Percentiles rank a stretch among this genome's conserved stretches.
phyloP scores from a whole-genome alignment of 2,797 vertebrate genomes.

The Novumbra hubbsi region DNA sequence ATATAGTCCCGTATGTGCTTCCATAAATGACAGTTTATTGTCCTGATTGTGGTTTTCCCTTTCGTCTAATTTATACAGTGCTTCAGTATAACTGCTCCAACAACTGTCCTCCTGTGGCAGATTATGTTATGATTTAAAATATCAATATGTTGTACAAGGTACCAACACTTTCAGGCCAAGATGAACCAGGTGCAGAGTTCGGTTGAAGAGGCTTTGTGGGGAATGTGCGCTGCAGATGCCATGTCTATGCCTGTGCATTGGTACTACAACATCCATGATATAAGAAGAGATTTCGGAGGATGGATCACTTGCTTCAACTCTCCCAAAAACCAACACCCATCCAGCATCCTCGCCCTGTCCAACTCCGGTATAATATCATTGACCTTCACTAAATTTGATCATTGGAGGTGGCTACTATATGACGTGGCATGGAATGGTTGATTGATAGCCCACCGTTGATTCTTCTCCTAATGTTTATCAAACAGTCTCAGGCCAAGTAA shows the following conservation, averaged over 20 bases:
- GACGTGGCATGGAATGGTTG: neutral
- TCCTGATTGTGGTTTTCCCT: neutral
- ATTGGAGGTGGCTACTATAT: neutral
- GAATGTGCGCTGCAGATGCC: conserved; percentile 62
- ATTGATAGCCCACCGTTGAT: neutral
- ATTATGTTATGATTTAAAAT: too few species aligned
- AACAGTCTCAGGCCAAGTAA: neutral
- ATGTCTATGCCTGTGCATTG: conserved; percentile 74
- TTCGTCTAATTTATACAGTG: neutral
- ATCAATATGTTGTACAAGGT: too few species aligned
- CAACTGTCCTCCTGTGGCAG: too few species aligned
- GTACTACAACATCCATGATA: conserved; percentile 64
- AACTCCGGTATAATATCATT: conserved; percentile 46
- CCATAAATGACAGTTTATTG: too few species aligned
- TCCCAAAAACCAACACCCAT: conserved; percentile 56
- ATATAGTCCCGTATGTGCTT: too few species aligned
- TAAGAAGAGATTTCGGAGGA: conserved; percentile 59
- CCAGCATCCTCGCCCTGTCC: conserved; percentile 70
- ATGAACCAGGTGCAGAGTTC: conserved; percentile 40
- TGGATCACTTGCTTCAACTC: conserved; percentile 57
- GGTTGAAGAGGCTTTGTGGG: conserved; percentile 61
- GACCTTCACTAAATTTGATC: neutral
- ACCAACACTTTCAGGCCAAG: too few species aligned
- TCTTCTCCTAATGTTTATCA: neutral
- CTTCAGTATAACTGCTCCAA: neutral